Base-by-base conservation (phyloP, 2,113 vertebrate genomes). In the Synodontis membranacea region DNA sequence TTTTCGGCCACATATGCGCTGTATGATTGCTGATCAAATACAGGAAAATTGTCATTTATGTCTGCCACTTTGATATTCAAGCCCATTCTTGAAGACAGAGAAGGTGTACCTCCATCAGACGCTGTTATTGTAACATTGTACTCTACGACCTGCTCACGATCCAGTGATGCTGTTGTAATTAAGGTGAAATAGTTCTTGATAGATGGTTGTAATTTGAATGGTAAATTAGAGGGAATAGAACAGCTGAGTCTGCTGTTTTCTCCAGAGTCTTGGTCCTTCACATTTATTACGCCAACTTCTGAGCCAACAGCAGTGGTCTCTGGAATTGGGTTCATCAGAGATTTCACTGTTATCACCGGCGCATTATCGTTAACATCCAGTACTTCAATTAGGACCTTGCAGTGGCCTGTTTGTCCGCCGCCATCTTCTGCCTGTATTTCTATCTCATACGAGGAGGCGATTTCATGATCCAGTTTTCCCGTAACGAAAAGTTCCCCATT, bases 61-160 rank as follows among this genome's bases (percentile, higher is more conserved):
- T 91, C 88, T 70, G 85, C 82, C 3, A 89, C 70, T 15, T 83
- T 80, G 25, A 89, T 83, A 44, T 85, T 66, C 28, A 91, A 14
- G 46, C 39, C 76, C 10, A 72, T 34, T 42, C 39, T 88, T 9
- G 90, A 87, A 21, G 92, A 94, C 8, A 93, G 84, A 3, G 93
- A 62, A 23, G 94, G 94, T 28, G 60, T 84, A 17, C 95, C 95
- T 5, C 87, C 83, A 86, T 95, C 94, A 0, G 84, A 89, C 5
- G 94, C 94, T 31, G 58, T 94, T 21, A 95, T 66, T 15, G 93
- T 93, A 31, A 94, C 6, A 21, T 93, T 95, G 23, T 94, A 94
- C 12, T 92, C 82, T 0, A 86, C 0, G 2, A 31, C 58, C 11
- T 88, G 84, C 72, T 95, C 94, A 14, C 94, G 89, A 83, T 95